Percentiles rank a stretch among this genome's conserved stretches.
Conservation (phyloP, 2,797 vertebrate genomes). For the Hippoglossus hippoglossus region DNA sequence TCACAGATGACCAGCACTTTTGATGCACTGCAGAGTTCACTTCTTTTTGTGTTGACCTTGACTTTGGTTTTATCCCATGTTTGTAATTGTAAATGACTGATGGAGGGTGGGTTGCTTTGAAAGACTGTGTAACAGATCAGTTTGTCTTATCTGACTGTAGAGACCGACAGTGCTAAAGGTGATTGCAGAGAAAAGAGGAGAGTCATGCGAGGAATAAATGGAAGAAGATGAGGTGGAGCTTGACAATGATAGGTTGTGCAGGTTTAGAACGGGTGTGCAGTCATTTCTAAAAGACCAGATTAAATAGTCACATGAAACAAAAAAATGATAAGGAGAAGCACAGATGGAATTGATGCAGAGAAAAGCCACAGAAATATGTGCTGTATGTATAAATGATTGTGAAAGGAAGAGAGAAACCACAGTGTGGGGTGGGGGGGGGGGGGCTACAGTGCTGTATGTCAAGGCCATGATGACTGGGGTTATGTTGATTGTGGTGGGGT, state of each 20-base stretch:
- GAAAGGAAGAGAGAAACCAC: conserved; percentile 26
- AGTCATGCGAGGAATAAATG: background rate
- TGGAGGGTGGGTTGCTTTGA: conserved; percentile 1
- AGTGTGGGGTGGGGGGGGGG: background rate
- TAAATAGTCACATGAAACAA: conserved; percentile 6
- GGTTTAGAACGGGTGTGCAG: background rate
- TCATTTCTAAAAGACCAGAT: conserved; percentile 13
- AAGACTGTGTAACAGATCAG: too few relatives aligned
- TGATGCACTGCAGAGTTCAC: conserved; percentile 39
- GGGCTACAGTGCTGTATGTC: conserved; percentile 32
- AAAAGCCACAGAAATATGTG: conserved; percentile 43
- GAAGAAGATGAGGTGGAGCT: background rate
- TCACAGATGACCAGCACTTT: conserved; percentile 41
- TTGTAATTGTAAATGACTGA: conserved; percentile 19
- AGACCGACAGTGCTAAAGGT: background rate
- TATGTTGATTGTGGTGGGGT: conserved; percentile 50
- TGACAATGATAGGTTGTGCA: background rate
- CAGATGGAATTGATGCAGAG: conserved; percentile 32
- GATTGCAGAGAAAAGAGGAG: background rate
- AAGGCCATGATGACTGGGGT: conserved; percentile 46
- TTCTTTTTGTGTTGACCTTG: conserved; percentile 30
- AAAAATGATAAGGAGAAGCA: conserved; percentile 1
- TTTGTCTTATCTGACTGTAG: too few relatives aligned
- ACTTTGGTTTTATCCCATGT: conserved; percentile 26
- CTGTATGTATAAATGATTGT: conserved; percentile 27